Conservation (phyloP, 2,113 vertebrate species). For the Bubo bubo region DNA sequence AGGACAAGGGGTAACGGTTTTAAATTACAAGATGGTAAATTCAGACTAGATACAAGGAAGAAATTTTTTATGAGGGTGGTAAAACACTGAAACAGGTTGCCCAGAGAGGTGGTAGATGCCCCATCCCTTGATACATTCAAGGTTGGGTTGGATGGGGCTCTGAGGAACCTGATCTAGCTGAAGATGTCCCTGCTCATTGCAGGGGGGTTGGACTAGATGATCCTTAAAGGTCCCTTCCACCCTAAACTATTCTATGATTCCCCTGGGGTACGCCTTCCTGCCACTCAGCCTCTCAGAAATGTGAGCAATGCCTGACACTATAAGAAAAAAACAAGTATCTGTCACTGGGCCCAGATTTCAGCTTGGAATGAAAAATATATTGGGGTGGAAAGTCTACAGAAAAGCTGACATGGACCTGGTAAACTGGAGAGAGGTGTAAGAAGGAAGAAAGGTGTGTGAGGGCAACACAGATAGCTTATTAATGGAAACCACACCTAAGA, state of each 20-base stretch:
- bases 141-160: background rate
- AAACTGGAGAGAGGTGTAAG: background rate
- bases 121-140: background rate
- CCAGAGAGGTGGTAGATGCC: background rate
- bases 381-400: background rate
- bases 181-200: background rate
- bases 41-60: background rate
- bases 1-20: background rate
- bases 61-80: background rate
- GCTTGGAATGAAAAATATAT: background rate
- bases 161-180: background rate
- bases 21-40: background rate
- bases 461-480: background rate
- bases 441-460: background rate
- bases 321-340: background rate
- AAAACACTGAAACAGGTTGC: background rate
- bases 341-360: background rate
- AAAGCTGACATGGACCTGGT: background rate
- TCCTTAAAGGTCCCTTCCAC: background rate
- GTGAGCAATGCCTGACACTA: fast-evolving
- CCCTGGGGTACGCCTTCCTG: background rate
- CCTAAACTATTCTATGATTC: background rate
- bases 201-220: background rate
- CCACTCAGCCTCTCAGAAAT: background rate
- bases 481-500: background rate